Base-by-base conservation (phyloP, 2,797 vertebrate genomes). In the Sparus aurata region DNA sequence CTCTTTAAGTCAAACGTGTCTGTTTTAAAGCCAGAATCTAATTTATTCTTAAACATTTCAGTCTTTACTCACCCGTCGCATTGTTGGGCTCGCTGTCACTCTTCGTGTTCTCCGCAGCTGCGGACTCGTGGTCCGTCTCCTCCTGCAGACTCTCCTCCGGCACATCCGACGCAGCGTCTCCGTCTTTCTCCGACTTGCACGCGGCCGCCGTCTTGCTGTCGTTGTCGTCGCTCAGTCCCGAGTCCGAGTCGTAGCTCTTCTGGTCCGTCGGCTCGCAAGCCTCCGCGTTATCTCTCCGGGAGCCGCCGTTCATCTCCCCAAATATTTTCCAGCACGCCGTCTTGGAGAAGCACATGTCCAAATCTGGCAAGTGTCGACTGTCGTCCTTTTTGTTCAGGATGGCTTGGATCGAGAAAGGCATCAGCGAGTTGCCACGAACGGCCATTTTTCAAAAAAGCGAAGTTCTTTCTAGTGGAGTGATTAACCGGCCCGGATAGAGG, bases 371-470 rank as follows among this genome's bases (percentile, higher is more conserved):
- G 81, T 93, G 95, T 71, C 94, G 77, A 52, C 87, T 92, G 68
- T 97, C 96, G 86, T 98, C 97, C 90, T 97, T 99, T 91, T 96
- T 96, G 94, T 97, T 97, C 78, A 99, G 95, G 90, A 99, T 99
- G 79, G 98, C 97, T 92, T 99, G 98, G 93, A 99, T 99, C 59
- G 98, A 99, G 92, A 99, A 99, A 38, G 98, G 97, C 95, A 97
- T 97, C 89, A 98, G 93, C 83, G 97, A 93, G 93, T 90, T 93
- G 87, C 95, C 94, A 85, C 97, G 97, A 85, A 97, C 95, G 79
- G 97, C 97, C 98, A 99, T 99, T 83, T 94, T 94, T 71, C 85
- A 57, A 64, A 52, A 57, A 60, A 72, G 25, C 80, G 80, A 73
- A 68, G 73, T 75, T 76, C 69, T 77, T 34, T 77, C 15, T 74